These are phyloP conservation scores for Notarius lentiginosus DNA, from an alignment of 2,113 vertebrate species.

Conservation along the genomic window DNA sequence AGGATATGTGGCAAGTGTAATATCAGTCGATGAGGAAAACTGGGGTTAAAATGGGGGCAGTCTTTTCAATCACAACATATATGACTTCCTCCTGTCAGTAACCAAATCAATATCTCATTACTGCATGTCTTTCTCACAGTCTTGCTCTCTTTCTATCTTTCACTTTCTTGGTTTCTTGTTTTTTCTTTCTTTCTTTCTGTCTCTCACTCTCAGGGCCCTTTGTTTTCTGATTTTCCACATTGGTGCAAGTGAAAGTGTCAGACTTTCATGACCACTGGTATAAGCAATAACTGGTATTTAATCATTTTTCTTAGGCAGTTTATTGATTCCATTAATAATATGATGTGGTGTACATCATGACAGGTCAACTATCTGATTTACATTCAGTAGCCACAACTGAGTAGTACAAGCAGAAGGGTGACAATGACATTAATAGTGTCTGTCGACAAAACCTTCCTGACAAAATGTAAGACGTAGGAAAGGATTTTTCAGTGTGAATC, in stretches of 20 bases:
- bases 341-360: background rate
- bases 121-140: slow-evolving; percentile 29
- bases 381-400: background rate
- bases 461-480: background rate
- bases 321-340: background rate
- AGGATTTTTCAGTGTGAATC: background rate
- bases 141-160: slow-evolving; percentile 41
- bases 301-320: background rate
- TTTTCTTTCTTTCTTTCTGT: background rate
- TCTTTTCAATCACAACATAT: slow-evolving; percentile 59
- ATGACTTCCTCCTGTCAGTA: slow-evolving; percentile 57
- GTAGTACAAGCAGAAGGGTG: background rate
- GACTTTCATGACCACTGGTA: background rate
- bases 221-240: background rate
- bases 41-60: slow-evolving; percentile 59
- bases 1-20: slow-evolving; percentile 62
- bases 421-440: background rate
- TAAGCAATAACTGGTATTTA: background rate
- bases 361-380: background rate
- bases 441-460: background rate
- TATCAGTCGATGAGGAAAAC: slow-evolving; percentile 61
- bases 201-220: background rate
- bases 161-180: background rate
- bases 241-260: background rate
- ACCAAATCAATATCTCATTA: slow-evolving; percentile 68